Conservation (phyloP, 2,888 invertebrate genomes). For the Morinoia aosen region DNA sequence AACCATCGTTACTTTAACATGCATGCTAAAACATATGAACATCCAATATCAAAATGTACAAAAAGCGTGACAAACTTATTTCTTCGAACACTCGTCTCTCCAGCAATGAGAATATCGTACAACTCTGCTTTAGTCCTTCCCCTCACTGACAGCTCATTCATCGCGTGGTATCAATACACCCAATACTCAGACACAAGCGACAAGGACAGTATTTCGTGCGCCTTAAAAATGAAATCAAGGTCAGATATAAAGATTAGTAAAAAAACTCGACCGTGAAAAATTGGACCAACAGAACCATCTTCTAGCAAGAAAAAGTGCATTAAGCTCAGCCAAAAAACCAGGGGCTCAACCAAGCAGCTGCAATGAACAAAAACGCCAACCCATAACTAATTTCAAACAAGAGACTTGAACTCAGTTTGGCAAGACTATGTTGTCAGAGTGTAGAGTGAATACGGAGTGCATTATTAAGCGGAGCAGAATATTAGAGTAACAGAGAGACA, state of each 20-base stretch:
- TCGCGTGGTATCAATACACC: not conserved
- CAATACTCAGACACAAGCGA: not conserved
- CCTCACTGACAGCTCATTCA: not conserved
- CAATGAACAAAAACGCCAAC: not conserved
- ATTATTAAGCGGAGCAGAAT: not conserved
- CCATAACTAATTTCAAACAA: not conserved
- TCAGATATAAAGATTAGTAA: not conserved
- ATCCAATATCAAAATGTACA: too few species aligned
- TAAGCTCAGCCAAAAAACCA: not conserved
- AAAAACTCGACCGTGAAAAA: not conserved
- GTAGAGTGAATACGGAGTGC: not conserved
- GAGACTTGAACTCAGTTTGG: not conserved
- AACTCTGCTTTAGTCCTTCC: not conserved
- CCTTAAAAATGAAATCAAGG: not conserved
- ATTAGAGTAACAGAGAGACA: not conserved
- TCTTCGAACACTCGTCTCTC: not conserved
- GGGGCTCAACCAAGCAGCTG: not conserved
- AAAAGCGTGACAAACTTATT: not conserved
- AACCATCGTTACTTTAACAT: too few species aligned
- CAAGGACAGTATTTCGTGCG: not conserved
- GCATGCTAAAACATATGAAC: too few species aligned
- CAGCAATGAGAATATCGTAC: not conserved
- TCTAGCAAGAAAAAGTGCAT: not conserved
- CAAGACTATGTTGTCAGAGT: not conserved
- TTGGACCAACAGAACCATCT: not conserved